phyloP scores from a whole-genome alignment of 2,888 invertebrate genomes.

The Sepiola atlantica region DNA sequence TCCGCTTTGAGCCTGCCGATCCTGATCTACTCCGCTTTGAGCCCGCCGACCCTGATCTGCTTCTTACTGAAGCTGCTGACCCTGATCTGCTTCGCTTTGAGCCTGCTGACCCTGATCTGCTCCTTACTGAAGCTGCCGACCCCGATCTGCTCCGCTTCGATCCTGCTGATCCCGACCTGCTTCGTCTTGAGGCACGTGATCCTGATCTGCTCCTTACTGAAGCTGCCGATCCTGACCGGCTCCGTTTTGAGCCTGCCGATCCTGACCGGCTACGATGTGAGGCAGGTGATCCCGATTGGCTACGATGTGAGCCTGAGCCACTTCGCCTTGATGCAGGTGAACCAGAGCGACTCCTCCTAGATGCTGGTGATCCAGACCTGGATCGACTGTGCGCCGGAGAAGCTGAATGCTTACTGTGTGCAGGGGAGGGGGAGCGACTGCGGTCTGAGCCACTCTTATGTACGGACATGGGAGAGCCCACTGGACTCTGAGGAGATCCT shows the following conservation, averaged over 20 bases:
- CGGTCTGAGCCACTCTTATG: not conserved
- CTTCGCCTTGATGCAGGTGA: slow-evolving; percentile 54
- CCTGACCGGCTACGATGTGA: slow-evolving; percentile 50
- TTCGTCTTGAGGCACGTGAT: slow-evolving; percentile 51
- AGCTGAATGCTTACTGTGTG: slow-evolving; percentile 53
- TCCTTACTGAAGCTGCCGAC: slow-evolving; percentile 38
- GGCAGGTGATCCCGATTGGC: slow-evolving; percentile 53
- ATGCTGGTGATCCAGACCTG: slow-evolving; percentile 54
- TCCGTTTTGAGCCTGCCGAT: slow-evolving; percentile 48
- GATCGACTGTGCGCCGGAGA: slow-evolving; percentile 54
- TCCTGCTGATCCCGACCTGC: slow-evolving; percentile 52
- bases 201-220: slow-evolving; percentile 50
- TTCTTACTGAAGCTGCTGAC: slow-evolving; percentile 52
- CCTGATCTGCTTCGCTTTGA: slow-evolving; percentile 50
- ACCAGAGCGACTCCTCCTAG: slow-evolving; percentile 49
- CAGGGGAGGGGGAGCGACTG: slow-evolving; percentile 48
- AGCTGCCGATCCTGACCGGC: slow-evolving; percentile 37
- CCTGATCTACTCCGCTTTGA: slow-evolving; percentile 48
- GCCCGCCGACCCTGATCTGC: slow-evolving; percentile 55
- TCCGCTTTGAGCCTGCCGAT: slow-evolving; percentile 51
- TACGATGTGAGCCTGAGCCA: slow-evolving; percentile 51
- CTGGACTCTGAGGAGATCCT: slow-evolving; percentile 41
- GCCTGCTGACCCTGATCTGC: not conserved
- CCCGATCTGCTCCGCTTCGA: slow-evolving; percentile 52
- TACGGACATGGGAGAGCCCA: slow-evolving; percentile 41